Percentiles rank a stretch among this genome's conserved stretches.
Evolutionary conservation across 1,140 invertebrate species (phyloP).

Genomic region (Leptoteleia sp.): DNA sequence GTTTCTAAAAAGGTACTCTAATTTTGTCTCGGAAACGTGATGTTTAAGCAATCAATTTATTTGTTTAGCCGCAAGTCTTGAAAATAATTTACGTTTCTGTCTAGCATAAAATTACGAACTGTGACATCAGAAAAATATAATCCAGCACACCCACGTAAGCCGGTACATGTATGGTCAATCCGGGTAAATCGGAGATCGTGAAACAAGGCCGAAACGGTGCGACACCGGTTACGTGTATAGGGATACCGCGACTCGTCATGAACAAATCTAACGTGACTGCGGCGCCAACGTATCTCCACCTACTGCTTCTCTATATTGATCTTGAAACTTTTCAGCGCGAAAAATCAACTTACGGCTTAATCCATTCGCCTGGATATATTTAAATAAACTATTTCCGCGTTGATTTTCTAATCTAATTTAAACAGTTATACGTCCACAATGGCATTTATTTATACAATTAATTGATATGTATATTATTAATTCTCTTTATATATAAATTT

Average conservation of each 20-base stretch:
- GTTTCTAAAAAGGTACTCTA: no score
- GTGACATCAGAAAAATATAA: slow-evolving; percentile 65
- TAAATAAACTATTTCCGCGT: slow-evolving; percentile 15
- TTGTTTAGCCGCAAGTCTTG: background rate
- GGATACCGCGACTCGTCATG: slow-evolving; percentile 30
- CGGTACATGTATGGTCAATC: slow-evolving; percentile 64
- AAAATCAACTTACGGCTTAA: slow-evolving; percentile 24
- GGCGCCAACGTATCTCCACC: slow-evolving; percentile 61
- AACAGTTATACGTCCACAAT: no score
- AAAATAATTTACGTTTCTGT: slow-evolving; percentile 49
- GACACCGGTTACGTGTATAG: slow-evolving; percentile 40
- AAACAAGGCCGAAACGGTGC: slow-evolving; percentile 58
- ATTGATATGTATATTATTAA: no score
- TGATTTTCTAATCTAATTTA: background rate
- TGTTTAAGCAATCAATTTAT: no score
- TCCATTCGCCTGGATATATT: slow-evolving; percentile 10
- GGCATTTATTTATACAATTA: no score
- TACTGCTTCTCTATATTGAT: slow-evolving; percentile 67
- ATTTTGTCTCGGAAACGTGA: background rate
- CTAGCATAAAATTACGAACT: slow-evolving; percentile 63
- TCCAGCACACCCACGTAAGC: slow-evolving; percentile 56
- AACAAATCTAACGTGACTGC: slow-evolving; percentile 48
- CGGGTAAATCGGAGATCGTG: slow-evolving; percentile 38
- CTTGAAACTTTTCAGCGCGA: slow-evolving; percentile 49
- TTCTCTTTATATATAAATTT: no score